Percentiles rank a stretch among this genome's conserved stretches.
phyloP scores from a whole-genome alignment of 2,888 invertebrate species.

The Nemotelus pantherinus region DNA sequence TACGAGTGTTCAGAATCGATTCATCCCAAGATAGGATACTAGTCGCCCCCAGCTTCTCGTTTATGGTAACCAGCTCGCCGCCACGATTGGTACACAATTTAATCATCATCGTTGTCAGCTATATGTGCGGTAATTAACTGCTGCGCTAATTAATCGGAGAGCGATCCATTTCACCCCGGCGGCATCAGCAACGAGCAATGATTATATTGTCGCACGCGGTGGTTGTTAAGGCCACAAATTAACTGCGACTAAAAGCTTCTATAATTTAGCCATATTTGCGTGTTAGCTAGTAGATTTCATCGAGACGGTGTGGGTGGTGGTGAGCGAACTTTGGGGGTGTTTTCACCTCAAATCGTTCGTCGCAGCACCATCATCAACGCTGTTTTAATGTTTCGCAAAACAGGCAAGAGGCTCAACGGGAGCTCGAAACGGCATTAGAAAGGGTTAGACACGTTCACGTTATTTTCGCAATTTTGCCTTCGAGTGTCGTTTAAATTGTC shows the following conservation, averaged over 20 bases:
- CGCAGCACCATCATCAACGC: too few relatives aligned
- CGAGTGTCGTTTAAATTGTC: background rate
- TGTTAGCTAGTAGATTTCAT: slow-evolving; percentile 30
- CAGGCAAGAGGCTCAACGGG: too few relatives aligned
- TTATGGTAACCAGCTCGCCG: background rate
- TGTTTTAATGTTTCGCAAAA: too few relatives aligned
- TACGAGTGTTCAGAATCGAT: too few relatives aligned
- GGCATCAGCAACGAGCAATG: slow-evolving; percentile 16
- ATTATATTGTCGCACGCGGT: slow-evolving; percentile 46
- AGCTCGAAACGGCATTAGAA: background rate
- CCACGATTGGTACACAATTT: slow-evolving; percentile 44
- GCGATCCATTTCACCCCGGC: slow-evolving; percentile 44
- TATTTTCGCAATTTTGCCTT: slow-evolving; percentile 4
- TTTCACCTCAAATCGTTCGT: too few relatives aligned
- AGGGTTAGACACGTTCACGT: background rate
- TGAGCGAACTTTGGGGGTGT: background rate
- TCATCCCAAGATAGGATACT: too few relatives aligned
- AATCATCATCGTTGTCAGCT: slow-evolving; percentile 46
- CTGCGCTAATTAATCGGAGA: slow-evolving; percentile 64
- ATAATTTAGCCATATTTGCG: slow-evolving; percentile 48
- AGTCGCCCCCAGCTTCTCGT: background rate
- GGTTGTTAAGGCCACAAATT: slow-evolving; percentile 50
- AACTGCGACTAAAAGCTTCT: slow-evolving; percentile 48
- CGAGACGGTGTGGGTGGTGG: slow-evolving; percentile 5
- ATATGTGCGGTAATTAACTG: slow-evolving; percentile 65